These are phyloP conservation scores for Sphaeridia pumilis DNA, from an alignment of 2,888 invertebrate species.

Conservation along the genomic window DNA sequence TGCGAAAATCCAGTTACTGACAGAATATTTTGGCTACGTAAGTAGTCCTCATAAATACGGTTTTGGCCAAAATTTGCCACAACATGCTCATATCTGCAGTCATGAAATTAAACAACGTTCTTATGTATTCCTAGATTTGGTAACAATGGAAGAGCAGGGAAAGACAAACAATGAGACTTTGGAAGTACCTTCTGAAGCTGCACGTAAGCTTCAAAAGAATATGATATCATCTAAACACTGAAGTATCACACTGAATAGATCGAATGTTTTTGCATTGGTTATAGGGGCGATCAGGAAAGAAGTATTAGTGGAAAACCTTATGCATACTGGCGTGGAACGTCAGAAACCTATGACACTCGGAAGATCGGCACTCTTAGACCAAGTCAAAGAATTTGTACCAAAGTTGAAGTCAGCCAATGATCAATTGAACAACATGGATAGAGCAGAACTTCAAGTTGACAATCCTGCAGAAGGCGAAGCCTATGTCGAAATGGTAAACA, in stretches of 20 bases:
- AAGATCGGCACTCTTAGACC: slow-evolving; percentile 11
- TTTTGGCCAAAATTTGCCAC: no score
- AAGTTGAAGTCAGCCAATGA: slow-evolving; percentile 15
- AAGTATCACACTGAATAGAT: no score
- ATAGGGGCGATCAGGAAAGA: slow-evolving; percentile 13
- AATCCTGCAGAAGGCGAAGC: slow-evolving; percentile 11
- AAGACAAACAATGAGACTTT: slow-evolving; percentile 6
- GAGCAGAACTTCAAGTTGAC: slow-evolving; percentile 11
- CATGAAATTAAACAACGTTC: no score
- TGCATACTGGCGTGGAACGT: slow-evolving; percentile 2
- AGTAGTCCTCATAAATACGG: no score
- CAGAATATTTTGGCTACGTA: no score
- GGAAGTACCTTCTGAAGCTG: slow-evolving; percentile 13
- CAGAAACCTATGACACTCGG: neutral
- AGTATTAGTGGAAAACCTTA: slow-evolving; percentile 11
- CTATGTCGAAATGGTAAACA: slow-evolving; percentile 21
- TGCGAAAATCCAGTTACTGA: no score
- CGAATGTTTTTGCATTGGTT: neutral
- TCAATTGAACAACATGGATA: slow-evolving; percentile 8
- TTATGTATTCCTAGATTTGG: no score
- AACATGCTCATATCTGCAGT: no score
- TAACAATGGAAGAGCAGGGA: no score
- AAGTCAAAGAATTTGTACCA: slow-evolving; percentile 19
- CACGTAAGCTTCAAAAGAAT: slow-evolving; percentile 13
- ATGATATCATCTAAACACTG: no score